Base-by-base conservation (phyloP, 2,888 invertebrate species). In the Cyaniris semiargus region DNA sequence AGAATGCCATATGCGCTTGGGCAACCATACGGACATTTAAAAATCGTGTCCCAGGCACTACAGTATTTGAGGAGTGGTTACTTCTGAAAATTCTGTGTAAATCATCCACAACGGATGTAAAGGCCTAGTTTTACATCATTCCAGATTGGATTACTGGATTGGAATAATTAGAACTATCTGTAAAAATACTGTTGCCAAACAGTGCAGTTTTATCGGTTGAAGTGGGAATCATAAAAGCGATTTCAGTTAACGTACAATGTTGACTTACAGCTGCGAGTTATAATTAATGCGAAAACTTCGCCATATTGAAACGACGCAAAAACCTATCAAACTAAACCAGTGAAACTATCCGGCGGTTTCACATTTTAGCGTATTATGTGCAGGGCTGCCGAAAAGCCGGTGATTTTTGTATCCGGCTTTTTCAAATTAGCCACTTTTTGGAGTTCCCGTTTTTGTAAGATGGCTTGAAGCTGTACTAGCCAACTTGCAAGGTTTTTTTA, bases 281-380 rank as follows among this genome's bases (percentile, higher is more conserved):
- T 76, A 76, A 76, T 72, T 77, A 74, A 78, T 70, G 71, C 72
- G 60, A 75, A 72, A 78, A 77, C 76, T 77, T 74, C 21, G 44
- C 70, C 76, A 48, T 74, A 77, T 60, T 78, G 75, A 70, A 79
- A 70, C 75, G 18, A 27, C 58, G 77, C 77, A 76, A 78, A 78
- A 80, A 77, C 78, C 78, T 78, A 79, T 79, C 78, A 78, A 79
- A 78, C 77, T 78, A 78, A 78, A 78, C 78, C 77, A 80, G 79
- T 78, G 85, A 85, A 85, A 86, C 88, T 87, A 88, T 88, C 87
- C 85, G 86, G 86, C 85, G 88, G 87, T 88, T 90, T 89, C 87
- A 88, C 89, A 89, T 90, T 89, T 85, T 85, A 84, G 84, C 88
- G 88, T 90, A 91, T 91, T 89, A 92, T 91, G 87, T 88, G 88